Evolutionary conservation across 2,888 invertebrate genomes (phyloP), one percentile per base, ranked within the genome.

Genomic region (Deilephila elpenor): DNA sequence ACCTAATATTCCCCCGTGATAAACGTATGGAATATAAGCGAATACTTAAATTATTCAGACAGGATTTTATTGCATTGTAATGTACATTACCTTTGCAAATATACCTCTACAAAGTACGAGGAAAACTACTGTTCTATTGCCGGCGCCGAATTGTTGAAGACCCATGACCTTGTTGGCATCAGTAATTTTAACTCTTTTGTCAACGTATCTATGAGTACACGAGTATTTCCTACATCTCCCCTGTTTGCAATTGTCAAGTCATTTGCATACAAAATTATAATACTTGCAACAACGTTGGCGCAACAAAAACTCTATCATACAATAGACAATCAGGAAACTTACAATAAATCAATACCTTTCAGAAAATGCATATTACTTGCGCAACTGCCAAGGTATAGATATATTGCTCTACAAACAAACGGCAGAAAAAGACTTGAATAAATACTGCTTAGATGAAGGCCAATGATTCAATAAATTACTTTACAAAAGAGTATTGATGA

Each of bases 401-500:
- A 67, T 37, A 64, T 37, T 32, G 20, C 56, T 73, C 70, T 32
- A 70, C 51, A 64, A 67, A 74, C 19, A 62, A n/a, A 60, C 53
- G 59, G n/a, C 37, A 64, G 64, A 56, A 80, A 81, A 79, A 82
- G 79, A 77, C 78, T 79, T 75, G 74, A 78, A 81, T 79, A 83
- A 85, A 84, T 84, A 86, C 80, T 81, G 78, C 76, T 77, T 76
- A 90, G 90, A 91, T 91, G 86, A 89, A 91, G 90, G 89, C 78
- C 88, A 86, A 71, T 70, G 90, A 90, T 90, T 84, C 75, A 82
- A 84, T 87, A 84, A 84, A 86, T 83, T 82, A 79, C 75, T 80
- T 80, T 79, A 89, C 90, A 90, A 90, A 84, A 84, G 87, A 83
- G 75, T 80, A 80, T 79, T 84, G 79, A 83, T 84, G 86, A 88